Conservation (phyloP, 1,140 invertebrate genomes). For the Zaprionus camerounensis region DNA sequence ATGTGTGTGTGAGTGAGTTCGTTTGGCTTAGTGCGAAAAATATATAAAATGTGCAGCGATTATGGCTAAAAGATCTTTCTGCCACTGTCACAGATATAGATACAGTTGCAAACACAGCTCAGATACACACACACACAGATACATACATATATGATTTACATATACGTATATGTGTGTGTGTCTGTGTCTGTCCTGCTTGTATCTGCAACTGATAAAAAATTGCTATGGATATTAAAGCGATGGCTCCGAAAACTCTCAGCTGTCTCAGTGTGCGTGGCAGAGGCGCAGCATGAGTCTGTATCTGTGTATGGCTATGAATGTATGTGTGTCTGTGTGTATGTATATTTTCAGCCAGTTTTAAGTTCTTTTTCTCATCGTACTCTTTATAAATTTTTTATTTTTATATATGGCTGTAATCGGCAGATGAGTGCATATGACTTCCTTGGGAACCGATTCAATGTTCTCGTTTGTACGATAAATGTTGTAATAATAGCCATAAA, state of each 20-base stretch:
- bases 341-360: conserved; percentile 52
- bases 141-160: conserved; percentile 14
- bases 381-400: conserved; percentile 63
- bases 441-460: conserved; percentile 37
- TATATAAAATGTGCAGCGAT: conserved; percentile 78
- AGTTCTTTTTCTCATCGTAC: conserved; percentile 9
- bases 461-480: conserved; percentile 6
- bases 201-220: conserved; percentile 48
- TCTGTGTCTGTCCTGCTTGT: conserved; percentile 11
- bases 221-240: conserved; percentile 47
- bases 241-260: conserved; percentile 33
- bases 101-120: conserved; percentile 31
- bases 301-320: conserved; percentile 1
- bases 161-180: conserved; percentile 6
- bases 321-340: neutral
- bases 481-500: neutral
- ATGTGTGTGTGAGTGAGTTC: conserved; percentile 22
- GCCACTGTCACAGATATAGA: conserved; percentile 49
- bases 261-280: conserved; percentile 38
- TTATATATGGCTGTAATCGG: conserved; percentile 52
- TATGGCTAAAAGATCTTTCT: conserved; percentile 71
- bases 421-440: conserved; percentile 61
- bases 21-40: conserved; percentile 52
- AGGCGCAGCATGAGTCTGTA: neutral
- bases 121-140: conserved; percentile 21